These are phyloP conservation scores for Sebastes minor DNA, from an alignment of 2,797 vertebrate genomes.

Conservation along the genomic window DNA sequence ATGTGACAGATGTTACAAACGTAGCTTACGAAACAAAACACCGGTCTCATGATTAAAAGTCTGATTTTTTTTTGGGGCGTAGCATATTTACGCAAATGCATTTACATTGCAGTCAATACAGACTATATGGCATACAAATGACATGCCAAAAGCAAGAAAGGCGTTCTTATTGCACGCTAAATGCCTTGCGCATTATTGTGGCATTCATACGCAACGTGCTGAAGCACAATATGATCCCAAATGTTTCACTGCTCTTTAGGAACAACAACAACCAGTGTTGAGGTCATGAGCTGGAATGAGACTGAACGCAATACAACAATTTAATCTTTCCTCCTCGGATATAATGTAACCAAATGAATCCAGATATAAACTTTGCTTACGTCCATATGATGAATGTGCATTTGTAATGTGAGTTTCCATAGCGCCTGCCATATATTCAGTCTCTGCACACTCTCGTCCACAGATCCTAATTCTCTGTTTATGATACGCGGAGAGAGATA, in stretches of 20 bases:
- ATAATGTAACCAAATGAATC: slow-evolving; percentile 18
- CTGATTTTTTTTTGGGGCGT: too few relatives aligned
- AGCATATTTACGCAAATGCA: too few relatives aligned
- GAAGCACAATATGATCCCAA: neutral
- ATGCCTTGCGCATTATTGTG: too few relatives aligned
- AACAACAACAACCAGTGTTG: neutral
- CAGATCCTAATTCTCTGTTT: slow-evolving; percentile 57
- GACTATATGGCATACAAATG: too few relatives aligned
- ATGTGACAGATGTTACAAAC: too few relatives aligned
- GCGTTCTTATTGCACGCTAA: too few relatives aligned
- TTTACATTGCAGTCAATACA: too few relatives aligned
- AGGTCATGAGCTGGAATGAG: neutral
- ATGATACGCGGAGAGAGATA: slow-evolving; percentile 53
- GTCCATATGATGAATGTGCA: slow-evolving; percentile 46
- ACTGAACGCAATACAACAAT: neutral
- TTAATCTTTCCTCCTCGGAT: neutral
- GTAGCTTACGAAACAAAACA: too few relatives aligned
- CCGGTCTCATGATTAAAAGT: too few relatives aligned
- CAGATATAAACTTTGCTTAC: slow-evolving; percentile 26
- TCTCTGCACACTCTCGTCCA: slow-evolving; percentile 38
- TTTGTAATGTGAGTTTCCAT: slow-evolving; percentile 55
- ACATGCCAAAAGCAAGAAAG: too few relatives aligned
- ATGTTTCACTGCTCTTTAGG: neutral
- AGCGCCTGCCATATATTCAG: slow-evolving; percentile 23
- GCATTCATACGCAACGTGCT: neutral